phyloP scores from a whole-genome alignment of 2,888 invertebrate species.

The Cephalotes varians region DNA sequence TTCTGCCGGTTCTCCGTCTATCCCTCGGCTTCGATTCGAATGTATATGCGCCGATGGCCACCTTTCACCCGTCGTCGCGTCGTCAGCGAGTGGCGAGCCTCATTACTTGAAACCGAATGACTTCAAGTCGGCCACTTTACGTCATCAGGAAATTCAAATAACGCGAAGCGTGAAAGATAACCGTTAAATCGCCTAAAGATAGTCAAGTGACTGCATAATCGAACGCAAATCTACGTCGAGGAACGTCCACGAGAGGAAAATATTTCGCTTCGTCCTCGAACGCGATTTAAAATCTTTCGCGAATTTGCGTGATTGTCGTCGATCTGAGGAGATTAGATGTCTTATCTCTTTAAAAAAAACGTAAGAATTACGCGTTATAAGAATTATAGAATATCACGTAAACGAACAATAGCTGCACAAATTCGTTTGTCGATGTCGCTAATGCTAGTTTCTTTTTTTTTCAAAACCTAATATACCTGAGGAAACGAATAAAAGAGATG shows the following conservation, averaged over 20 bases:
- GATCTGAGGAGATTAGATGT: background rate
- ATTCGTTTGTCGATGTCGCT: background rate
- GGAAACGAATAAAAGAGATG: background rate
- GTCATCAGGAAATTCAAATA: background rate
- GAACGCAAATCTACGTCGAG: background rate
- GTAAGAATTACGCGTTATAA: background rate
- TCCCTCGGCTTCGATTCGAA: conserved; percentile 74
- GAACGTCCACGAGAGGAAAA: background rate
- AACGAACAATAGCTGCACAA: background rate
- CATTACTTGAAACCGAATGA: conserved; percentile 13
- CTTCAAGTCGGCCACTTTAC: background rate
- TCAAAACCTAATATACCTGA: background rate
- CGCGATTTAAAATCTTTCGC: background rate
- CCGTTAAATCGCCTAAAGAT: background rate
- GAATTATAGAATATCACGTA: conserved; percentile 1
- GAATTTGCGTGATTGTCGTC: background rate
- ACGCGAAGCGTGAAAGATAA: background rate
- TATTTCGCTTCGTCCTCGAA: background rate
- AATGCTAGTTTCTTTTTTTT: background rate
- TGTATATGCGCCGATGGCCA: conserved; percentile 71
- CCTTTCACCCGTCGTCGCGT: conserved; percentile 68
- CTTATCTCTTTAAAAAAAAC: background rate
- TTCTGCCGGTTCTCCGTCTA: conserved; percentile 76
- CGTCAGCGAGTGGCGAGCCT: conserved; percentile 7
- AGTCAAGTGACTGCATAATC: background rate